These are phyloP conservation scores for Melikaiella ostensackeni DNA, from an alignment of 2,888 invertebrate genomes.

Conservation along the genomic window DNA sequence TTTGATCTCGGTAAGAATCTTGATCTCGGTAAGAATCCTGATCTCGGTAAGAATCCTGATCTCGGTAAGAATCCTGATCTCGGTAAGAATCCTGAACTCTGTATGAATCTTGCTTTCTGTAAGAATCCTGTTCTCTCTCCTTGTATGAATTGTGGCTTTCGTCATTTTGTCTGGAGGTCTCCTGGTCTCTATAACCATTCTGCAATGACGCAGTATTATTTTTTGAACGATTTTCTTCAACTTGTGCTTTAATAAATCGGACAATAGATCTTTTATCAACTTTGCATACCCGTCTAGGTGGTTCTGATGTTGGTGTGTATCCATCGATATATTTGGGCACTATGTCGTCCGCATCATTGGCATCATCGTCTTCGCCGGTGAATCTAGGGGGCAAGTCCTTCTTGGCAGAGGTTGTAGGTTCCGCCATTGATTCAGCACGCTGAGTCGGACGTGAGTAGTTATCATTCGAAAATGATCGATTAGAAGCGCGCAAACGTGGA, in stretches of 20 bases:
- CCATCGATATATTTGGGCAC: not conserved
- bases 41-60: not conserved
- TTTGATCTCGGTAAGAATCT: not conserved
- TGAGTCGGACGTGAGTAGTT: not conserved
- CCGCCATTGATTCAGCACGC: not conserved
- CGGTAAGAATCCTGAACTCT: too few species aligned
- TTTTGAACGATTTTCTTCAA: not conserved
- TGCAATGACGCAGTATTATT: not conserved
- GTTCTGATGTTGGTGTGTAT: not conserved
- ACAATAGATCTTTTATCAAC: not conserved
- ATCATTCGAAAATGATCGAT: not conserved
- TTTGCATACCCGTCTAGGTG: not conserved
- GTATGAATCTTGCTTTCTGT: too few species aligned
- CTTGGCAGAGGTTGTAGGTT: not conserved
- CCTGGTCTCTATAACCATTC: not conserved
- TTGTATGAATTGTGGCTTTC: not conserved
- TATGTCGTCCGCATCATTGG: not conserved
- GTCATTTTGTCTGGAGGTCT: not conserved
- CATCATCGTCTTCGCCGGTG: not conserved
- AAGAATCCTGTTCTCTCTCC: not conserved
- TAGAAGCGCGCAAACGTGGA: not conserved
- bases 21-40: not conserved
- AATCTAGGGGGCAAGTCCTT: not conserved
- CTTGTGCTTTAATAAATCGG: not conserved
- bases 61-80: too few species aligned